Percentiles rank a stretch among this genome's conserved stretches.
phyloP scores from a whole-genome alignment of 2,113 vertebrate genomes.

The Nettapus auritus region DNA sequence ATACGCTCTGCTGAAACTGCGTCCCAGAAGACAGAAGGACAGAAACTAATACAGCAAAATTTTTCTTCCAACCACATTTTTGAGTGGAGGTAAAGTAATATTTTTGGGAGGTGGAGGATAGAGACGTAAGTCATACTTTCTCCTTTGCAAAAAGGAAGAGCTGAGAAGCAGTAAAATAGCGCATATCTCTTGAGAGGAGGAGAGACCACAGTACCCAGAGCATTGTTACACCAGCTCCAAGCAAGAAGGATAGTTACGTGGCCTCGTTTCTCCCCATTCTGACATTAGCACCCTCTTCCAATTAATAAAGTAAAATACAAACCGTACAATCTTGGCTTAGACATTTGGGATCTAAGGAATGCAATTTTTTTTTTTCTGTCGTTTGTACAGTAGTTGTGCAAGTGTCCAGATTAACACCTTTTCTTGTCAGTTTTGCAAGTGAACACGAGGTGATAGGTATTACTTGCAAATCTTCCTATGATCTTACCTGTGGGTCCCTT shows the following conservation, averaged over 20 bases:
- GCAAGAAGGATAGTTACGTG: neutral
- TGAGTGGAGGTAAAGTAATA: neutral
- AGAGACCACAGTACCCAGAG: rapidly evolving
- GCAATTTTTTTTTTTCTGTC: neutral
- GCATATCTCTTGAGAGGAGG: neutral
- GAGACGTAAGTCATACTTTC: neutral
- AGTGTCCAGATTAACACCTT: neutral
- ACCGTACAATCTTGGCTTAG: neutral
- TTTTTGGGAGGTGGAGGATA: neutral
- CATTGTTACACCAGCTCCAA: rapidly evolving
- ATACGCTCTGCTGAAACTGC: neutral
- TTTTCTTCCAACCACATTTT: neutral
- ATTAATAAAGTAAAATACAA: neutral
- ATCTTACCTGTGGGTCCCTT: neutral
- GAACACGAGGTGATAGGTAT: rapidly evolving
- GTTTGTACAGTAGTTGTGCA: neutral
- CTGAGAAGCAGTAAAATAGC: neutral
- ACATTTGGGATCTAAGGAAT: neutral
- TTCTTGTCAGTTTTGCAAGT: neutral
- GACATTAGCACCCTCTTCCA: neutral
- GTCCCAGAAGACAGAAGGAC: neutral
- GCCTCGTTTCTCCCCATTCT: neutral
- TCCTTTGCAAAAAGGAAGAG: neutral
- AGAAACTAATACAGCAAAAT: neutral
- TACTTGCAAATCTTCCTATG: neutral